Evolutionary conservation across 2,113 vertebrate species (phyloP).

Genomic region (Cromileptes altivelis): DNA sequence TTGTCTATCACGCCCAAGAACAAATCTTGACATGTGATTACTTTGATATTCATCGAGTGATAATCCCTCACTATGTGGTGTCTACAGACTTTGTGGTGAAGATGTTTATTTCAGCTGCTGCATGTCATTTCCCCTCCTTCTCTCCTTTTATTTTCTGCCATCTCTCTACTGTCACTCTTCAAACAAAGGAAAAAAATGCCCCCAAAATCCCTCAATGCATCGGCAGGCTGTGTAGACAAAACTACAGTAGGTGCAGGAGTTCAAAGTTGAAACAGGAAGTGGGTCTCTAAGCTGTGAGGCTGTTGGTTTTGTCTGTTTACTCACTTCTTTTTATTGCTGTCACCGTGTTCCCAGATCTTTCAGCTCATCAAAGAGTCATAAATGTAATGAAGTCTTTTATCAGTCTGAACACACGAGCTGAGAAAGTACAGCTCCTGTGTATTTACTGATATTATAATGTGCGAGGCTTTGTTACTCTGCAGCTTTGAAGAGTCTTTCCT

Average conservation of each 20-base stretch:
- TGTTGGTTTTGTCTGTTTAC: not conserved
- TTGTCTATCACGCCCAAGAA: no score
- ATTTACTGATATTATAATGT: not conserved
- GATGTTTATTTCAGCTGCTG: no score
- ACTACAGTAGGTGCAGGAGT: not conserved
- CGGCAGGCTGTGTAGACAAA: not conserved
- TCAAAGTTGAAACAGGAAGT: not conserved
- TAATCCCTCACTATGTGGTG: no score
- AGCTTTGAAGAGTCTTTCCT: constrained; percentile 6
- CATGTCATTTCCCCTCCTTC: no score
- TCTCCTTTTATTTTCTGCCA: no score
- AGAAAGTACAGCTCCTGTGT: not conserved
- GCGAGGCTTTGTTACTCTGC: not conserved
- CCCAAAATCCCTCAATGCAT: no score
- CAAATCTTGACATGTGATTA: no score
- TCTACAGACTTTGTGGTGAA: no score
- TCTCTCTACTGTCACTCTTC: no score
- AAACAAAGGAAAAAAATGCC: no score
- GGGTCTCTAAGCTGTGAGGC: not conserved
- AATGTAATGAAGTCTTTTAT: not conserved
- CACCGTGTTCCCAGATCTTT: not conserved
- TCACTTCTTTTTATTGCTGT: not conserved
- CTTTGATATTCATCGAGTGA: no score
- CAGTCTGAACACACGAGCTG: not conserved
- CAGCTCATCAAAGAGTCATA: not conserved